Conservation (phyloP, 2,888 invertebrate genomes). For the Macrosoma leucophasiata region DNA sequence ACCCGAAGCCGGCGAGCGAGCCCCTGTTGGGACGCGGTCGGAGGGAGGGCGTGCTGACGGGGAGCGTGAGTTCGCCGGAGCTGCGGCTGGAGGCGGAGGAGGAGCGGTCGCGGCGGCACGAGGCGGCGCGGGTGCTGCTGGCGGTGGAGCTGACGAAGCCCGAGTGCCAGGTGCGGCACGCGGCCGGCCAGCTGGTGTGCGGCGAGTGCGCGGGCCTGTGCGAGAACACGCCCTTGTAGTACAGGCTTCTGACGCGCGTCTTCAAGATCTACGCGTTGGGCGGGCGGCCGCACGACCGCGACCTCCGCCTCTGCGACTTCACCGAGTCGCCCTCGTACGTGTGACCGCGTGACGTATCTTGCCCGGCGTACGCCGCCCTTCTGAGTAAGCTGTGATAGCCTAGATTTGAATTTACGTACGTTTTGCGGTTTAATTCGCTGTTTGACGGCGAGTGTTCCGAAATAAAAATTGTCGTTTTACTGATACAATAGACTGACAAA, state of each 20-base stretch:
- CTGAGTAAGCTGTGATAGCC: slow-evolving; percentile 70
- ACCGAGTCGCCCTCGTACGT: slow-evolving; percentile 35
- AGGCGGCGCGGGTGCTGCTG: slow-evolving; percentile 52
- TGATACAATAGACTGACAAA: too few species aligned
- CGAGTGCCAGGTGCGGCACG: slow-evolving; percentile 36
- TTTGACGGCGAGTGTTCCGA: too few species aligned
- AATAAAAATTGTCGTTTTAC: too few species aligned
- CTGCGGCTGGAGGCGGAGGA: slow-evolving; percentile 28
- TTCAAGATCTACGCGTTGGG: slow-evolving; percentile 66
- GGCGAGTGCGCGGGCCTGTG: slow-evolving; percentile 42
- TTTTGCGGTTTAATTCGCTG: too few species aligned
- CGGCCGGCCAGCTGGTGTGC: slow-evolving; percentile 39
- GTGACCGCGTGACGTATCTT: slow-evolving; percentile 30
- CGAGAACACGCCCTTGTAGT: slow-evolving; percentile 58
- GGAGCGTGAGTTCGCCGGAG: slow-evolving; percentile 67
- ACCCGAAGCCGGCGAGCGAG: slow-evolving; percentile 56
- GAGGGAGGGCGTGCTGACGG: slow-evolving; percentile 38
- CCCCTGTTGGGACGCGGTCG: slow-evolving; percentile 52
- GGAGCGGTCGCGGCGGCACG: slow-evolving; percentile 26
- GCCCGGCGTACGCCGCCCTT: slow-evolving; percentile 48
- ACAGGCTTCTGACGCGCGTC: slow-evolving; percentile 67
- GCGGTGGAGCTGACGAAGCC: slow-evolving; percentile 54
- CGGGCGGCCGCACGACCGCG: slow-evolving; percentile 33
- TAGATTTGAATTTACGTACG: slow-evolving; percentile 56
- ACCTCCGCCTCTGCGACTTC: slow-evolving; percentile 25